Conservation (phyloP, 1,140 invertebrate genomes). For the Temnothorax curvispinosus region DNA sequence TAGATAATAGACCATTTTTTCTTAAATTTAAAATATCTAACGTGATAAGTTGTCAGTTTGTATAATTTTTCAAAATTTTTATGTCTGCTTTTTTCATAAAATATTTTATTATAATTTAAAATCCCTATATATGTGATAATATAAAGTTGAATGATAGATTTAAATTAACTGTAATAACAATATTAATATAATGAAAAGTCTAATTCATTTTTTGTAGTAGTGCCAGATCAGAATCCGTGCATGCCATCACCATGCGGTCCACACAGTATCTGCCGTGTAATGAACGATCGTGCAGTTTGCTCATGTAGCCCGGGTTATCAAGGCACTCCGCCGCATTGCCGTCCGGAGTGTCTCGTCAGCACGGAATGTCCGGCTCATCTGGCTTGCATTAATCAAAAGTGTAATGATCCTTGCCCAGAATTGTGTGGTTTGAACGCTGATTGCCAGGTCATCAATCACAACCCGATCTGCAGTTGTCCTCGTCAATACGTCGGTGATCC, state of each 20-base stretch:
- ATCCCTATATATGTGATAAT: not conserved
- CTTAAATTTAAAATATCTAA: not conserved
- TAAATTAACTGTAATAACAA: not conserved
- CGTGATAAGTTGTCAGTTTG: not conserved
- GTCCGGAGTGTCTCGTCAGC: slow-evolving; percentile 92
- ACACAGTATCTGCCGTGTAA: slow-evolving; percentile 91
- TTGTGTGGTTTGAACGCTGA: slow-evolving; percentile 92
- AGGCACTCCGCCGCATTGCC: slow-evolving; percentile 91
- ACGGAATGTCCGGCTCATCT: slow-evolving; percentile 91
- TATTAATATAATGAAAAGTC: not conserved
- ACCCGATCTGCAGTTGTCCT: slow-evolving; percentile 94
- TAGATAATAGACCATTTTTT: not conserved
- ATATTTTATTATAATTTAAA: slow-evolving; percentile 6
- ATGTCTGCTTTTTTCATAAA: not conserved
- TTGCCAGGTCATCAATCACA: slow-evolving; percentile 93
- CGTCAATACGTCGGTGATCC: slow-evolving; percentile 92
- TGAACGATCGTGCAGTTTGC: slow-evolving; percentile 91
- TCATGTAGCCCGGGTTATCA: slow-evolving; percentile 91
- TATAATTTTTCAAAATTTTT: not conserved
- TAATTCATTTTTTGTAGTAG: slow-evolving; percentile 77
- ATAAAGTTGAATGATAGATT: not conserved
- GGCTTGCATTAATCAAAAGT: slow-evolving; percentile 93
- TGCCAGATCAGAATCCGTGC: slow-evolving; percentile 89
- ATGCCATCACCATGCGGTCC: slow-evolving; percentile 93
- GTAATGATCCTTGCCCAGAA: slow-evolving; percentile 92